phyloP scores from a whole-genome alignment of 2,888 invertebrate genomes.

The Harpagoxenus sublaevis region DNA sequence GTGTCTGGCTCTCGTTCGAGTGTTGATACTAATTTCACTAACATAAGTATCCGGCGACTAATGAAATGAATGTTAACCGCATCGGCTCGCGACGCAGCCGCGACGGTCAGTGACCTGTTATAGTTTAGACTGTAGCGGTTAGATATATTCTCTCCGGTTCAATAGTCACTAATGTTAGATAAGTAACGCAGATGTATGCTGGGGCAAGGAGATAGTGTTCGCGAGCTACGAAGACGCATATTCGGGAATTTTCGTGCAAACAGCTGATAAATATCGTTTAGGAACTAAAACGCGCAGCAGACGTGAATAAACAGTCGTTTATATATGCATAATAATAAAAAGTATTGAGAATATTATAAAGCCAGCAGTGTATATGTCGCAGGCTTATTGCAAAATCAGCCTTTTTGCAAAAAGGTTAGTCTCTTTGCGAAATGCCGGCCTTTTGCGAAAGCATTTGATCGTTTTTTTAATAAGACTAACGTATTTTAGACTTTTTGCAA shows the following conservation, averaged over 20 bases:
- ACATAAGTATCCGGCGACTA: slow-evolving; percentile 65
- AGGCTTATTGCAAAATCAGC: no score
- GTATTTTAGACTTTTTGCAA: no score
- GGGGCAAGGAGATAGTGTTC: slow-evolving; percentile 27
- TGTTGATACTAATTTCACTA: slow-evolving; percentile 70
- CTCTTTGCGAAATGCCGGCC: no score
- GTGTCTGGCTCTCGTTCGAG: slow-evolving; percentile 41
- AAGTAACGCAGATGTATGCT: slow-evolving; percentile 21
- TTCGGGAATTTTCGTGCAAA: slow-evolving; percentile 1
- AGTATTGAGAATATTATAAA: not conserved
- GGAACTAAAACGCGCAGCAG: not conserved
- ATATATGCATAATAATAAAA: not conserved
- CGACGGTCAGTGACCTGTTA: slow-evolving; percentile 57
- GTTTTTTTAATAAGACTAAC: no score
- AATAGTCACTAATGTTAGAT: slow-evolving; percentile 63
- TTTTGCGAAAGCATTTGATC: no score
- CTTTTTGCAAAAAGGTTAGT: no score
- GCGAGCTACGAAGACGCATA: not conserved
- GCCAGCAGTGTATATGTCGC: not conserved
- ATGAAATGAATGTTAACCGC: slow-evolving; percentile 71
- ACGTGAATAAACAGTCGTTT: not conserved
- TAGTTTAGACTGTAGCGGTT: slow-evolving; percentile 55
- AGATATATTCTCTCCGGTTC: slow-evolving; percentile 51
- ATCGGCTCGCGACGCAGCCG: slow-evolving; percentile 31
- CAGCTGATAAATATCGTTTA: not conserved